phyloP scores from a whole-genome alignment of 92 coral and sea anemone genomes.

The Chrysogorgia sp. region DNA sequence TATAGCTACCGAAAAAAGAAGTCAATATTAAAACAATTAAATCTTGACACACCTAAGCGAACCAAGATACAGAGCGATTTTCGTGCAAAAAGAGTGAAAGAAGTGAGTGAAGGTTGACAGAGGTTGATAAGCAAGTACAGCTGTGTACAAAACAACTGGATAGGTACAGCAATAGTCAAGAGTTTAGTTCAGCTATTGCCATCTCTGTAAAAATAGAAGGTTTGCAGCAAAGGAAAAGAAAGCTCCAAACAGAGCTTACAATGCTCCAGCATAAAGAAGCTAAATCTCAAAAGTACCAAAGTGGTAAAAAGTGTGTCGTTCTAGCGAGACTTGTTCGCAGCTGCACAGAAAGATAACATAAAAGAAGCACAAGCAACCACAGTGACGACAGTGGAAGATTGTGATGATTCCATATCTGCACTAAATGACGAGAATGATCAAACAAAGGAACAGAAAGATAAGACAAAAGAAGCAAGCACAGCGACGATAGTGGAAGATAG shows the following conservation, averaged over 20 bases:
- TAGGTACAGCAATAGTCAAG: constrained; percentile 28
- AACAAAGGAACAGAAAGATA: too few species aligned
- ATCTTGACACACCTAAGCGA: constrained; percentile 35
- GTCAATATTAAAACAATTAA: constrained; percentile 52
- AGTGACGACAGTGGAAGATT: too few species aligned
- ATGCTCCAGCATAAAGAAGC: constrained; percentile 33
- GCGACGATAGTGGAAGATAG: not conserved
- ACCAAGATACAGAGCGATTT: constrained; percentile 46
- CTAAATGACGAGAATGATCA: too few species aligned
- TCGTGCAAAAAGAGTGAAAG: constrained; percentile 46
- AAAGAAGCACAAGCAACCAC: constrained; percentile 16
- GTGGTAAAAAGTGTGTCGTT: constrained; percentile 16
- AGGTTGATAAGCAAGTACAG: constrained; percentile 43
- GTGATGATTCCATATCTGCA: too few species aligned
- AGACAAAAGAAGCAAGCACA: too few species aligned
- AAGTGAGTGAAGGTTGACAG: constrained; percentile 58
- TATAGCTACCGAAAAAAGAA: constrained; percentile 55
- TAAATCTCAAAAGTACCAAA: constrained; percentile 23
- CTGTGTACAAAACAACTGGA: constrained; percentile 20
- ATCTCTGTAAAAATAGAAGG: constrained; percentile 1
- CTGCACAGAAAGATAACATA: not conserved
- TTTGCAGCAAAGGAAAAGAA: constrained; percentile 42
- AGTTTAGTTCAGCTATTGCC: constrained; percentile 19
- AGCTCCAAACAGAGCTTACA: constrained; percentile 45
- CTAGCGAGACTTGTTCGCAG: constrained; percentile 6